These are phyloP conservation scores for Branchinecta sandiegonensis DNA, from an alignment of 2,888 invertebrate genomes.

Conservation along the genomic window DNA sequence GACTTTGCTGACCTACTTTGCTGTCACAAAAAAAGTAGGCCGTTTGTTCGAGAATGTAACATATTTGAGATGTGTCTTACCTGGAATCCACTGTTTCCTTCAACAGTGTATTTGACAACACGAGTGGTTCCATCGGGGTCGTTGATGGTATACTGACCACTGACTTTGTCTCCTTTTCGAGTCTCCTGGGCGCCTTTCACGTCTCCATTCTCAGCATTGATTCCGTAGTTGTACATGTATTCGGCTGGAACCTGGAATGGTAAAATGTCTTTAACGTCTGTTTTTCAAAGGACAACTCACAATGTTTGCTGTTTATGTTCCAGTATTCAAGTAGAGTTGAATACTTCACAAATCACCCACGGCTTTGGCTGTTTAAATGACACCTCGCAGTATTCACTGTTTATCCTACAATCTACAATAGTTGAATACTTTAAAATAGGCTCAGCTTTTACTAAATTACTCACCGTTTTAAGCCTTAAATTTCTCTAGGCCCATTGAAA, in stretches of 20 bases:
- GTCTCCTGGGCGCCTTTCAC: not conserved
- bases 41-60: not conserved
- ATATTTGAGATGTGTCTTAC: not conserved
- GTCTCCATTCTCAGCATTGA: conserved; percentile 3
- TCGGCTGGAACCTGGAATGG: not conserved
- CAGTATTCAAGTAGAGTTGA: no score
- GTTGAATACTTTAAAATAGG: no score
- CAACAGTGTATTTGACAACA: not conserved
- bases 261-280: not conserved
- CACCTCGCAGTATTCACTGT: no score
- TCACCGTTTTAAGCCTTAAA: no score
- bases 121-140: not conserved
- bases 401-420: no score
- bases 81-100: not conserved
- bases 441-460: no score
- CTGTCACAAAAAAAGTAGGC: no score
- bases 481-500: no score
- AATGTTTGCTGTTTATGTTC: no score
- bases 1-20: no score
- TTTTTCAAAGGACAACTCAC: not conserved
- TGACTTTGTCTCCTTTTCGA: not conserved
- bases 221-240: not conserved
- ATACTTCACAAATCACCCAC: no score
- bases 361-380: no score
- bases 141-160: conserved; percentile 1